phyloP scores from a whole-genome alignment of 2,888 invertebrate species.

The Melolontha melolontha region DNA sequence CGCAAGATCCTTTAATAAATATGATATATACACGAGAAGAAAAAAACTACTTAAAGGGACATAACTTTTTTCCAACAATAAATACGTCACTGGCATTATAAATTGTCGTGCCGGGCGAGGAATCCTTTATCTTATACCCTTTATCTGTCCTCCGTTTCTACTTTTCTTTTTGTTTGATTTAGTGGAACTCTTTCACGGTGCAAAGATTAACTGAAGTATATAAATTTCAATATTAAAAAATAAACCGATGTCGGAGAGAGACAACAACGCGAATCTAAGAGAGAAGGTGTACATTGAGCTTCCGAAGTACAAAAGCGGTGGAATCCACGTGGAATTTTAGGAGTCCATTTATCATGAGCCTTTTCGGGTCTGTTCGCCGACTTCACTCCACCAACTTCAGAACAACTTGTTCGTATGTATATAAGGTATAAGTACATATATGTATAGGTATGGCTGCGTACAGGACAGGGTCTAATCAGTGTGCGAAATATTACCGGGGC shows the following conservation, averaged over 20 bases:
- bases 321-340: conserved; percentile 64
- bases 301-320: conserved; percentile 60
- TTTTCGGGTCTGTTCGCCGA: conserved; percentile 46
- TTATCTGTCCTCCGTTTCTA: conserved; percentile 36
- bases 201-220: conserved; percentile 44
- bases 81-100: conserved; percentile 44
- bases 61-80: conserved; percentile 42
- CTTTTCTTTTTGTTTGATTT: conserved; percentile 42
- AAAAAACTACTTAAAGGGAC: conserved; percentile 41
- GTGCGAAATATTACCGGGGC: no score
- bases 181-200: conserved; percentile 42
- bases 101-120: conserved; percentile 38
- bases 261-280: conserved; percentile 5
- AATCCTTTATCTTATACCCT: conserved; percentile 38
- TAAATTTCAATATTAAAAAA: conserved; percentile 47
- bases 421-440: no score
- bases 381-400: conserved; percentile 31
- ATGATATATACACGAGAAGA: conserved; percentile 14
- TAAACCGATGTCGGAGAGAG: conserved; percentile 40
- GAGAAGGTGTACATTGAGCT: conserved; percentile 46
- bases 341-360: conserved; percentile 64
- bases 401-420: conserved; percentile 36
- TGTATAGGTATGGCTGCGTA: no score
- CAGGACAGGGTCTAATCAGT: no score
- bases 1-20: conserved; percentile 29